phyloP scores from a whole-genome alignment of 2,113 vertebrate genomes.

The Thinocorus orbignyianus region DNA sequence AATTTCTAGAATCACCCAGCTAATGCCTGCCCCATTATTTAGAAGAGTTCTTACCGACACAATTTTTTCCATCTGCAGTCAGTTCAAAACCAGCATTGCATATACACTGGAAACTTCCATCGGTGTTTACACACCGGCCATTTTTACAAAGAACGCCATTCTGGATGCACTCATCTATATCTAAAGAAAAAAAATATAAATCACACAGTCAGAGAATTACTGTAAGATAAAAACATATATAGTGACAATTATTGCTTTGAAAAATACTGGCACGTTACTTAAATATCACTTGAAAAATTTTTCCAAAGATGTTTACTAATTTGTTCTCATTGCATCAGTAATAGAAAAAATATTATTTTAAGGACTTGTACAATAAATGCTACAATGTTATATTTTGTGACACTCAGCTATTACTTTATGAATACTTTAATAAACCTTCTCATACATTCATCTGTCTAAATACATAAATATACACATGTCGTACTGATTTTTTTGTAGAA shows the following conservation, averaged over 20 bases:
- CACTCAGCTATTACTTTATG: not conserved
- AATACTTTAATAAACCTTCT: not conserved
- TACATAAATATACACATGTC: not conserved
- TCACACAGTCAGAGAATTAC: not conserved
- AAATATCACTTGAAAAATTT: not conserved
- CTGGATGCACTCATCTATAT: constrained; percentile 79
- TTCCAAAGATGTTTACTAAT: not conserved
- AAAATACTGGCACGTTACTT: not conserved
- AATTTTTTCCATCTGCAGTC: constrained; percentile 75
- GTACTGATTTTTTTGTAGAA: not conserved
- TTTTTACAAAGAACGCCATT: constrained; percentile 80
- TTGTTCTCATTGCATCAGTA: not conserved
- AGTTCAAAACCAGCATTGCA: constrained; percentile 81
- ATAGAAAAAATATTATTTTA: not conserved
- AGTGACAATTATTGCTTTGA: not conserved
- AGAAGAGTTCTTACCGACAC: constrained; percentile 71
- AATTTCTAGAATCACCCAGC: not conserved
- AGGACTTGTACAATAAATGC: not conserved
- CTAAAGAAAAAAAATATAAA: constrained; percentile 9
- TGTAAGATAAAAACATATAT: not conserved
- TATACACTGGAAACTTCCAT: constrained; percentile 82
- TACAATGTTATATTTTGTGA: not conserved
- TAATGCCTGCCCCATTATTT: not conserved
- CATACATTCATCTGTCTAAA: not conserved
- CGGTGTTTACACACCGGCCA: constrained; percentile 80